phyloP scores from a whole-genome alignment of 2,113 vertebrate genomes.

The Sarotherodon lohbergeri region DNA sequence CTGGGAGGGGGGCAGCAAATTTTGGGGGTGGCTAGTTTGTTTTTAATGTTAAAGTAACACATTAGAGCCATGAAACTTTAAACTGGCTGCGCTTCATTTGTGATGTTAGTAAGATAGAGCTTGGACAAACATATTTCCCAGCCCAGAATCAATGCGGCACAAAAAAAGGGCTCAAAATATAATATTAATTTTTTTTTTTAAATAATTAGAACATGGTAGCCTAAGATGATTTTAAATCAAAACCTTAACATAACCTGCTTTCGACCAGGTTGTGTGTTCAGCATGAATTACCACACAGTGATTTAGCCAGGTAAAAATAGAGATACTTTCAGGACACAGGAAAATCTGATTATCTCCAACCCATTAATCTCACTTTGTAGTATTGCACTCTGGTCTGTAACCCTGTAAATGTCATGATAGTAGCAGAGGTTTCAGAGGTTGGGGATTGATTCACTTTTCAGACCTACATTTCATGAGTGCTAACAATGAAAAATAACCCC shows the following conservation, averaged over 20 bases:
- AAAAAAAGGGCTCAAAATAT: background rate
- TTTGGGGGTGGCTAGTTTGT: background rate
- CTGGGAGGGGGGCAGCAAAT: background rate
- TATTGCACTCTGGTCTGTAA: background rate
- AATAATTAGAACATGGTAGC: background rate
- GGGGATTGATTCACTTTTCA: background rate
- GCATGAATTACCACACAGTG: background rate
- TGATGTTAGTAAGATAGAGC: background rate
- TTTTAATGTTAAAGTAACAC: background rate
- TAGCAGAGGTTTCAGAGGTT: background rate
- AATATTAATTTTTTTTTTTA: background rate
- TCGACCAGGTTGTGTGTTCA: background rate
- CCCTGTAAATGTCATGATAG: background rate
- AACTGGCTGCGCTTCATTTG: background rate
- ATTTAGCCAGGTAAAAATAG: background rate
- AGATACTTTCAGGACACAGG: background rate
- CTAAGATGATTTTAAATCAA: background rate
- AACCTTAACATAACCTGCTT: background rate
- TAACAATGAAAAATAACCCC: background rate
- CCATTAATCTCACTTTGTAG: background rate
- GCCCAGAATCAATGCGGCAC: background rate
- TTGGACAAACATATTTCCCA: background rate
- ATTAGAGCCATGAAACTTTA: background rate
- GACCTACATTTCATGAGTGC: background rate
- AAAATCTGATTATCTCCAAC: background rate